Conservation (phyloP, 2,888 invertebrate genomes). For the Xylota segnis region DNA sequence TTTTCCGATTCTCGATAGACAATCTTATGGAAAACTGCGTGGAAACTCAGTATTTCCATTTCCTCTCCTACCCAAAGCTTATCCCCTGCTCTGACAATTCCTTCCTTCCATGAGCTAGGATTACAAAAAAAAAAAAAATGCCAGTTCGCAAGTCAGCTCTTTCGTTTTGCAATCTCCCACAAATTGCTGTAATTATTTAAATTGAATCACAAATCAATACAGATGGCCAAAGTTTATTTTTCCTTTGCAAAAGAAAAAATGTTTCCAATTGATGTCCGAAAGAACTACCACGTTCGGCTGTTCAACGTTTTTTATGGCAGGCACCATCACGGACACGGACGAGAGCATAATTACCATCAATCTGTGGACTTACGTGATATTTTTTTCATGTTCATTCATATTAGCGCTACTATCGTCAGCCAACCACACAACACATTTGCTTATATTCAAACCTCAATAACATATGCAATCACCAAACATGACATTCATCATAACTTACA, state of each 20-base stretch:
- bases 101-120: no score
- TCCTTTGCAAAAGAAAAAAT: conserved; percentile 13
- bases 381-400: conserved; percentile 67
- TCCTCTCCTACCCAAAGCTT: no score
- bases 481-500: conserved; percentile 77
- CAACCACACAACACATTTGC: conserved; percentile 62
- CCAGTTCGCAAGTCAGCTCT: conserved; percentile 62
- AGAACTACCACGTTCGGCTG: conserved; percentile 49
- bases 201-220: conserved; percentile 75
- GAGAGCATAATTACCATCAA: conserved; percentile 74
- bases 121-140: neutral
- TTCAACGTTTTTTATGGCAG: conserved; percentile 45
- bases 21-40: neutral
- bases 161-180: conserved; percentile 52
- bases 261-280: conserved; percentile 38
- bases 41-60: no score
- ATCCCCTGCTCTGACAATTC: no score
- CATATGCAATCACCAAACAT: conserved; percentile 76
- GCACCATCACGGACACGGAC: conserved; percentile 51
- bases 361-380: conserved; percentile 76
- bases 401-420: conserved; percentile 62
- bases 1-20: no score
- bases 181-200: conserved; percentile 73
- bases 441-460: conserved; percentile 69
- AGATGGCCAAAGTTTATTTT: conserved; percentile 51